phyloP scores from a whole-genome alignment of 2,113 vertebrate species.

The Pimephales promelas region DNA sequence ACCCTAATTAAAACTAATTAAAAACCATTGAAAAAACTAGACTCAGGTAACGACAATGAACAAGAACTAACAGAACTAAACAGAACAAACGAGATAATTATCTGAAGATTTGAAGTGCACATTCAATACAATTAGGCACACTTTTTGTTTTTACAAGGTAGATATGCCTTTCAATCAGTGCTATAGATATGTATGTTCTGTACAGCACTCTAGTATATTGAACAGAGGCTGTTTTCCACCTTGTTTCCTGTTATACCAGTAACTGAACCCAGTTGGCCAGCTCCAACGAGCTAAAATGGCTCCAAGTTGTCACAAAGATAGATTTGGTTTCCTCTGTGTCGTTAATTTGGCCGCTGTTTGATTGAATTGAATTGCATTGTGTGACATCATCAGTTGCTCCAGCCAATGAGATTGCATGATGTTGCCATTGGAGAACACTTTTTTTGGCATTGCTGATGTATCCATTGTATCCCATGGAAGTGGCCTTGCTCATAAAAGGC shows the following conservation, averaged over 20 bases:
- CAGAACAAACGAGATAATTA: no score
- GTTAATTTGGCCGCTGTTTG: neutral
- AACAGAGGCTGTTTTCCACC: neutral
- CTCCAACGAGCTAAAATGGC: conserved; percentile 36
- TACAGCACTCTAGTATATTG: neutral
- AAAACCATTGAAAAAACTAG: no score
- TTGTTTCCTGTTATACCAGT: neutral
- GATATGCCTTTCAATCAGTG: neutral
- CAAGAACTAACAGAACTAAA: no score
- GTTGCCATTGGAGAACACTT: neutral
- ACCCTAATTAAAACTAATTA: no score
- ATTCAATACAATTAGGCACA: neutral
- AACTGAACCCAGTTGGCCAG: conserved; percentile 30
- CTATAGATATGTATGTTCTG: neutral
- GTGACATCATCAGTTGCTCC: conserved; percentile 17
- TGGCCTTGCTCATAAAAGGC: neutral
- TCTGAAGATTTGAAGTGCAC: neutral
- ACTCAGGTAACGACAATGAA: no score
- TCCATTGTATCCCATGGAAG: neutral
- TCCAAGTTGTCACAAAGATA: conserved; percentile 25
- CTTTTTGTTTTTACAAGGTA: neutral
- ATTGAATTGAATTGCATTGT: neutral
- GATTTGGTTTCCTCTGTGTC: conserved; percentile 25
- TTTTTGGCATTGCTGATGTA: neutral
- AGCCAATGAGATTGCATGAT: neutral